Evolutionary conservation across 2,113 vertebrate genomes (phyloP), one percentile per base, ranked within the genome.

Genomic region (Melanerpes formicivorus): DNA sequence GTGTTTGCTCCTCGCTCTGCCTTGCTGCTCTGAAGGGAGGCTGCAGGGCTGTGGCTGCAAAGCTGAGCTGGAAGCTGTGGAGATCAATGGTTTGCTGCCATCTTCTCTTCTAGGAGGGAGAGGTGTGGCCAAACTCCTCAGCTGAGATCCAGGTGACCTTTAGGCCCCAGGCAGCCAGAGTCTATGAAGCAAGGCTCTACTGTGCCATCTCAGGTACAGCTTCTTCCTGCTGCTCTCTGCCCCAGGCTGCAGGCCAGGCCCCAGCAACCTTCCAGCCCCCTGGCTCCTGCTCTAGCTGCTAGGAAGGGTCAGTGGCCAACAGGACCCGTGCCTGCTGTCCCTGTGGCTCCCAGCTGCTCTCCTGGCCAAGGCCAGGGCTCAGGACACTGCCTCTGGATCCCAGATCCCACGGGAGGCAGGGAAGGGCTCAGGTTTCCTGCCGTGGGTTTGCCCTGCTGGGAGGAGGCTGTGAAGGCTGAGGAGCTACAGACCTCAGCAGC

Each of bases 141-240:
- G 89, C 76, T 54, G 92, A 98, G 93, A 97, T 99, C 60, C 94
- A 11, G 10, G 95, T 99, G 59, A 94, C 97, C 64, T 99, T 99
- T 81, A 98, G 98, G 80, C 98, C 98, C 1, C 84, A 66, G 46
- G 97, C 98, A 93, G 98, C 98, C 90, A 97, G 29, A 88, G 29
- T 98, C 42, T 98, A 98, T 95, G 97, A 98, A 11, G 97, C 97
- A 54, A 98, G 95, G 0, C 62, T 98, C 52, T 99, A 98, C 90
- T 99, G 98, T 46, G 89, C 98, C 76, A 95, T 99, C 93, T 98
- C 98, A 98, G 99, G 98, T 98, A 97, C n/a, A 3, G 60, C 34
- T 64, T 40, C 55, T 44, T 17, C 18, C n/a, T 56, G 42, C 27
- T 30, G 23, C 21, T 10, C 48, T 50, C 48, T 63, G 67, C 7